Percentiles rank a stretch among this genome's conserved stretches.
phyloP scores from a whole-genome alignment of 2,797 vertebrate species.

The Arctocebus calabarensis region DNA sequence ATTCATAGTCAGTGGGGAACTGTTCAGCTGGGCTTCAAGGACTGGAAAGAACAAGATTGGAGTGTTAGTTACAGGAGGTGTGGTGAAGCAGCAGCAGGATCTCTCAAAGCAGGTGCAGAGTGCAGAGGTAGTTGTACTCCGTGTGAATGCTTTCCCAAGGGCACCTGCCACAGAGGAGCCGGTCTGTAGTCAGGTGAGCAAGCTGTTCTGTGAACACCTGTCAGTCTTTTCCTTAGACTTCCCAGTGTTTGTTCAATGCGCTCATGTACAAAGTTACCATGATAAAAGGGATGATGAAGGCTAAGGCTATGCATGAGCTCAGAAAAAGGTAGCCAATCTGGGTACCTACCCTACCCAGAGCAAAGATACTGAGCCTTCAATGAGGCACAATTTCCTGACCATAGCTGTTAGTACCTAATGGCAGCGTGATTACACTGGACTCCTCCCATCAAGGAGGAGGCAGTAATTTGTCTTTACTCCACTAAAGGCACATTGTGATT shows the following conservation, averaged over 20 bases:
- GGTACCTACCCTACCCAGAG: background rate
- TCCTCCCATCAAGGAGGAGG: background rate
- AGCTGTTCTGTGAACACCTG: background rate
- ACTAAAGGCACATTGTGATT: background rate
- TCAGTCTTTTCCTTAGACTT: too few relatives aligned
- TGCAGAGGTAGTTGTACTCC: background rate
- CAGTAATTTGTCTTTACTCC: background rate
- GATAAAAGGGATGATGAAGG: background rate
- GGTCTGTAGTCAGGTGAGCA: background rate
- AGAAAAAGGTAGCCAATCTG: background rate
- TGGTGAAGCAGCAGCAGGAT: background rate
- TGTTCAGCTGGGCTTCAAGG: background rate
- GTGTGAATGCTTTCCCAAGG: background rate
- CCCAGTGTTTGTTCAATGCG: background rate
- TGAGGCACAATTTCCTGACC: background rate
- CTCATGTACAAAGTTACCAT: background rate
- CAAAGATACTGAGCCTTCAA: background rate
- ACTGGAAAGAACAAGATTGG: background rate
- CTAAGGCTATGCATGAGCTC: background rate
- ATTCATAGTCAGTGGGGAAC: background rate
- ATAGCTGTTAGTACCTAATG: background rate
- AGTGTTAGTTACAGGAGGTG: background rate
- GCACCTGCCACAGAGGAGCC: background rate
- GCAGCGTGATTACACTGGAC: background rate
- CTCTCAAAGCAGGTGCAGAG: background rate